Base-by-base conservation (phyloP, 2,113 vertebrate species). In the Dicaeum eximium region DNA sequence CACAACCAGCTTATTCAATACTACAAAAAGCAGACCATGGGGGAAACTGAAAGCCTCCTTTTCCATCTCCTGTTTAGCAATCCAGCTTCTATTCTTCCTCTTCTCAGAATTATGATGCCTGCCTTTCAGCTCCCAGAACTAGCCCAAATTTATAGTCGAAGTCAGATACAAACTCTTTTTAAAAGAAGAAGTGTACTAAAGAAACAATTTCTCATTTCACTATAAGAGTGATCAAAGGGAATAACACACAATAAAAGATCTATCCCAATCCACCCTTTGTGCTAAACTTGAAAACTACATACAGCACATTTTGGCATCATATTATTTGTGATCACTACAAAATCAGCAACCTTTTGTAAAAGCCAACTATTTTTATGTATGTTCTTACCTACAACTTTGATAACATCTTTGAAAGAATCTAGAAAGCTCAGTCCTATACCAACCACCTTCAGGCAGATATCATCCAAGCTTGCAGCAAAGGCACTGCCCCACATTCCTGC, bases 401-500 rank as follows among this genome's bases (percentile, higher is more conserved):
- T 33, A 40, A 94, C 96, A 62, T 95, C 96, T 78, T 94, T 97
- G 71, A 95, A 54, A 58, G 90, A 78, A 40, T 97, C 94, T 30
- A 98, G 93, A 94, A 98, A 98, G 60, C 77, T 23, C 33, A 98
- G 93, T 33, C 95, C 93, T 10, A 57, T 94, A 80, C 98, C 98
- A 21, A 86, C 9, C 4, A 88, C 95, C 80, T 97, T 97, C 94
- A 97, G 90, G 84, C 95, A 98, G 61, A 98, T 97, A 79, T 98
- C 98, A 56, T 98, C 96, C 90, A 98, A 88, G 75, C 97, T 98
- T 70, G 97, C 97, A 60, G 98, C 98, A 74, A 98, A 98, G 56
- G 98, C 98, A 38, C 98, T 98, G 65, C 98, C 97, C 98, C 98
- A 98, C 44, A 98, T 84, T 51, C 98, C 98, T 98, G 62, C 5